phyloP scores from a whole-genome alignment of 2,113 vertebrate genomes.

The Anas platyrhynchos region DNA sequence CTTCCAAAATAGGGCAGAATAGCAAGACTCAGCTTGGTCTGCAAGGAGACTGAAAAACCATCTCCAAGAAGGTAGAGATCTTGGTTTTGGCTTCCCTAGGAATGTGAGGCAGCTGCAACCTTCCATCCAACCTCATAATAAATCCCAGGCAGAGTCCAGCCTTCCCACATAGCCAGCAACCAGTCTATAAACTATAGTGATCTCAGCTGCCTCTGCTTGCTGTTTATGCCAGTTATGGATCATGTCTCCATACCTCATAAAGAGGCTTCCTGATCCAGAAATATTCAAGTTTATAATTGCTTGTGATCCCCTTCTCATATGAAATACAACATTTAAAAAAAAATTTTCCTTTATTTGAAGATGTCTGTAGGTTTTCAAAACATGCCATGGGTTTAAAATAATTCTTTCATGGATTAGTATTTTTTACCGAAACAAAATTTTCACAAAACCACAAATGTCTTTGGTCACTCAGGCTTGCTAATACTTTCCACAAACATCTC shows the following conservation, averaged over 20 bases:
- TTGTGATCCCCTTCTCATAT: background rate
- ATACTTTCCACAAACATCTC: constrained; percentile 1
- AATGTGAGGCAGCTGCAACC: background rate
- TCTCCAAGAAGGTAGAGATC: background rate
- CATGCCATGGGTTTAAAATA: background rate
- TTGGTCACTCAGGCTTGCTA: background rate
- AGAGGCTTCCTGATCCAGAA: background rate
- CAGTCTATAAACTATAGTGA: background rate
- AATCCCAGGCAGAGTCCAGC: background rate
- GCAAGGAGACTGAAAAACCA: background rate
- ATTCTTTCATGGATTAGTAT: background rate
- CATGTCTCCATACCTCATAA: background rate
- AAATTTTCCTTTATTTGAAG: background rate
- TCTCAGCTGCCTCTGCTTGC: background rate
- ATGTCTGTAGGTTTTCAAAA: background rate
- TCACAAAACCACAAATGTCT: background rate
- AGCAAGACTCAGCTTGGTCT: background rate
- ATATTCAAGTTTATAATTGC: background rate
- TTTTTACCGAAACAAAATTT: constrained; percentile 18
- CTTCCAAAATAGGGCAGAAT: background rate
- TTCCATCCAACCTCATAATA: background rate
- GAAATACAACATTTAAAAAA: background rate
- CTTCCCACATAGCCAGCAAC: background rate
- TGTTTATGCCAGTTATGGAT: background rate
- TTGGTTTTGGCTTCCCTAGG: background rate